Base-by-base conservation (phyloP, 2,888 invertebrate genomes). In the Chloroclystis v-ata region DNA sequence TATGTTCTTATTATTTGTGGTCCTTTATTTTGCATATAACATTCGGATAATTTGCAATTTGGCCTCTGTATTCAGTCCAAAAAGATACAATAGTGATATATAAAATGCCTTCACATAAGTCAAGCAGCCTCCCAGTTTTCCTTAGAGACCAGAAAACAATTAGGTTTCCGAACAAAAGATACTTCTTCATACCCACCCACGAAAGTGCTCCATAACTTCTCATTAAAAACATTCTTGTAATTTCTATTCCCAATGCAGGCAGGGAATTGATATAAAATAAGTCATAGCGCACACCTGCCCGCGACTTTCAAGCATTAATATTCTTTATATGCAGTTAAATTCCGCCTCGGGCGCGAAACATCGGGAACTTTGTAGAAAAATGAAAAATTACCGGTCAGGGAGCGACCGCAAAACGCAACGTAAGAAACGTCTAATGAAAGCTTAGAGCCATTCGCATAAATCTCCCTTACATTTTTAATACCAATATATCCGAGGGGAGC, bases 391-490 rank as follows among this genome's bases (percentile, higher is more conserved):
- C 85, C 79, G 87, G 87, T 87, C 87, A 87, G 84, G 84, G 83
- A 80, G 80, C 78, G 78, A 82, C 85, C 84, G 82, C 84, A 75
- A 78, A 84, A 81, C 81, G 78, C 78, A 78, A 80, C 82, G 72
- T 77, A 85, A 86, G 85, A 79, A 84, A 82, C 78, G 79, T 79
- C 85, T 86, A 87, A 87, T 87, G 87, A 87, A 87, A 87, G 87
- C 87, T 86, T 82, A 87, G 82, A 86, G 84, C 86, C 80, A 86
- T 87, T 84, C 86, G 81, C 86, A 87, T 87, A 87, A 87, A 87
- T 87, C 87, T 86, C 80, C 82, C 76, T 87, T 87, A 86, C 87
- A 87, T 87, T 87, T 87, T 87, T 87, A 87, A 87, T 87, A 87
- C 86, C 86, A 84, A 87, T 87, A 87, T 83, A 84, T 83, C 82